Base-by-base conservation (phyloP, 2,113 vertebrate species). In the Nothobranchius kuhntae region DNA sequence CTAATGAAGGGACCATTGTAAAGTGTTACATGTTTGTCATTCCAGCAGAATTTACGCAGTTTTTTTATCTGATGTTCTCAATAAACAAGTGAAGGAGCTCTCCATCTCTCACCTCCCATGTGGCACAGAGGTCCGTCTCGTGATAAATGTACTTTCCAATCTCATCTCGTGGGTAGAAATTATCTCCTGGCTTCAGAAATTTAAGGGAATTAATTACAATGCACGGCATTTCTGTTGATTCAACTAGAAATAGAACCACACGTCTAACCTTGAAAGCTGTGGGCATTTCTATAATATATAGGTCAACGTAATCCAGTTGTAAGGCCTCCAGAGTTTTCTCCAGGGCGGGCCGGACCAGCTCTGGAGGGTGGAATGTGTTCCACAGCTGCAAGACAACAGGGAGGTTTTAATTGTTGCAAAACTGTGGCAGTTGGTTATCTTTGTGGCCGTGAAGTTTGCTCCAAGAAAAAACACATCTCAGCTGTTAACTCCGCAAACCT, bases 231-330 rank as follows among this genome's bases (percentile, higher is more conserved):
- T 40, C 9, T 40, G 38, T 40, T 7, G 38, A 9, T 40, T 9
- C 38, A 3, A 40, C 3, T 12, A 54, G 42, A 17, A 53, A 57
- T 40, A 40, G 6, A 40, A 30, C 30, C 21, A 2, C 1, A 11
- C 17, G 9, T 40, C 82, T 86, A 35, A 98, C 97, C 95, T 95
- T 94, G 51, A 99, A 94, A 69, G 95, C 95, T 81, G 92, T 95
- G 13, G 96, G 96, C 17, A 96, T 50, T 84, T 98, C 97, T 44
- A 99, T 88, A 68, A 99, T 94, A 75, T 98, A 99, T 54, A 98
- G 94, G 71, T 98, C 96, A 1, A 98, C 93, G 0, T 96, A 98
- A 75, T 98, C 95, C 54, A 98, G 73, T 67, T 96, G 92, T 47
- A 98, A 81, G 12, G 45, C 15, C 59, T 91, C 79, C 45, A 98